These are phyloP conservation scores for Zygothrica quintamaculata DNA, from an alignment of 2,888 invertebrate species.

Conservation along the genomic window DNA sequence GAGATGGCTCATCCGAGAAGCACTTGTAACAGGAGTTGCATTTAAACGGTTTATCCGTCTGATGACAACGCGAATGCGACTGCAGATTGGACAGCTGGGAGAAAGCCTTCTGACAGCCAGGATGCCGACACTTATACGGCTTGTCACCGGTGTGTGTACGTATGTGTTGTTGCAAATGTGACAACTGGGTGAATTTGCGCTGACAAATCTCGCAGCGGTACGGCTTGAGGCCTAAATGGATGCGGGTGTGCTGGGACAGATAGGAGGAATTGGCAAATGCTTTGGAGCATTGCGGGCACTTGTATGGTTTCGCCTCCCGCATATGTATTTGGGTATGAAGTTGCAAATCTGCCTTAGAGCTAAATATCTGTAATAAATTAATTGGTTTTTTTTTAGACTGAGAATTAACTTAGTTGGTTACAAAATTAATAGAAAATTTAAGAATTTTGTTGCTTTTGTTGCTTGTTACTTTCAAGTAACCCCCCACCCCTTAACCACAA, in stretches of 20 bases:
- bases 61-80: conserved; percentile 99
- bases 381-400: not conserved
- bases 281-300: conserved; percentile 99
- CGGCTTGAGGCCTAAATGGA: conserved; percentile 99
- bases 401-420: not conserved
- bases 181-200: conserved; percentile 99
- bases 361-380: conserved; percentile 92
- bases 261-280: conserved; percentile 99
- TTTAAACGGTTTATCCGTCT: conserved; percentile 99
- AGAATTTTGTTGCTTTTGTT: not conserved
- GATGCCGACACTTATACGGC: conserved; percentile 98
- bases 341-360: conserved; percentile 98
- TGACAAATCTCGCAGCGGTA: conserved; percentile 99
- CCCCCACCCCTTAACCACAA: too few relatives aligned
- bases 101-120: conserved; percentile 99
- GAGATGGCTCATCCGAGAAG: conserved; percentile 97
- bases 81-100: conserved; percentile 99
- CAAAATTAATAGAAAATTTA: not conserved
- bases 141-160: conserved; percentile 99
- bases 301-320: conserved; percentile 99
- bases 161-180: conserved; percentile 99
- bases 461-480: not conserved
- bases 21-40: conserved; percentile 99
- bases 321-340: conserved; percentile 99
- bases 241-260: conserved; percentile 99